phyloP scores from a whole-genome alignment of 2,797 vertebrate species.

The Prionace glauca region DNA sequence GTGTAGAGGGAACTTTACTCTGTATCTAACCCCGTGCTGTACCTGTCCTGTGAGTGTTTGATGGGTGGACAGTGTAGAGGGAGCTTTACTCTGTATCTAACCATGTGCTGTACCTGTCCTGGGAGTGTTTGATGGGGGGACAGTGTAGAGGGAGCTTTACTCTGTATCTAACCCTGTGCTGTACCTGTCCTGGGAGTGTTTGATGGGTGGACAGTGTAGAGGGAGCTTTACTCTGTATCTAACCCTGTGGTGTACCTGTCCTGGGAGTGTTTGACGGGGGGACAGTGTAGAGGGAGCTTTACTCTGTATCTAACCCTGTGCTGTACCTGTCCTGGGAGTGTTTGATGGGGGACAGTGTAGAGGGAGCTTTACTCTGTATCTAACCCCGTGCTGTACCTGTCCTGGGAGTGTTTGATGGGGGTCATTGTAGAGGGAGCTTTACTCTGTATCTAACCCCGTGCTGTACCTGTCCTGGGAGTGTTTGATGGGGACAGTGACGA shows the following conservation, averaged over 20 bases:
- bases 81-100: too few species aligned
- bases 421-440: not conserved
- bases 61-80: too few species aligned
- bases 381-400: not conserved
- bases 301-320: not conserved
- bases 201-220: too few species aligned
- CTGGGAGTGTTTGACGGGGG: too few species aligned
- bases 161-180: too few species aligned
- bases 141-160: too few species aligned
- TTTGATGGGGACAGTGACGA: not conserved
- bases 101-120: too few species aligned
- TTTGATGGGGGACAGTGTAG: not conserved
- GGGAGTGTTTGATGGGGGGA: too few species aligned
- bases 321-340: not conserved
- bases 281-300: not conserved
- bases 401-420: not conserved
- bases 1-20: too few species aligned
- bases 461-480: not conserved
- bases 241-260: not conserved
- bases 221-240: not conserved
- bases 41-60: too few species aligned
- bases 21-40: too few species aligned
- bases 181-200: too few species aligned
- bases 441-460: not conserved
- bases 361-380: not conserved